A percentile compares a stretch with the other conserved stretches of the same genome.
Evolutionary conservation across 2,113 vertebrate genomes (phyloP).

Genomic region (Peromyscus leucopus): DNA sequence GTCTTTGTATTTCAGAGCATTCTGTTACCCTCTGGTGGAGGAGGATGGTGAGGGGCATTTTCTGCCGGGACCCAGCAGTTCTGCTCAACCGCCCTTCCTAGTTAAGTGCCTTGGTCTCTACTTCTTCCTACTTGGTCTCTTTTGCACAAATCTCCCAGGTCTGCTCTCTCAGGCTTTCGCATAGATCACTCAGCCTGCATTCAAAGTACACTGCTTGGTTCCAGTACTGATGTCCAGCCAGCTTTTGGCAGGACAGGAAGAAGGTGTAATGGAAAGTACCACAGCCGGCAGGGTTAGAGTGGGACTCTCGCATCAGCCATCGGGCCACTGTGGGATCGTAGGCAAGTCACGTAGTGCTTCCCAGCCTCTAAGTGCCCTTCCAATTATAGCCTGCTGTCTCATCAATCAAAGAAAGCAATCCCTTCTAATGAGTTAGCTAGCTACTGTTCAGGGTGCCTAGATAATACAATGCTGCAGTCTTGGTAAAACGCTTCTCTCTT

Average conservation of each 20-base stretch:
- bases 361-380: conserved; percentile 51
- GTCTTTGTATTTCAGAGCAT: not conserved
- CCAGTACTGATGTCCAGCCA: not conserved
- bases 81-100: not conserved
- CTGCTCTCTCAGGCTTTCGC: not conserved
- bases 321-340: not conserved
- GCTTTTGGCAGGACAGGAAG: not conserved
- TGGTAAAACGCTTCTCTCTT: conserved; percentile 37
- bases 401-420: conserved; percentile 47
- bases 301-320: not conserved
- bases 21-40: not conserved
- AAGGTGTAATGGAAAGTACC: too few relatives aligned
- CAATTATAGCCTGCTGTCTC: conserved; percentile 1
- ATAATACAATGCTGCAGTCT: conserved; percentile 8
- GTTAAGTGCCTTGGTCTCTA: not conserved
- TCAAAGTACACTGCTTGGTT: not conserved
- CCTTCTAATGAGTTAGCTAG: conserved; percentile 12
- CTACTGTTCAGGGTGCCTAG: not conserved
- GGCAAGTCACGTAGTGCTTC: conserved; percentile 28
- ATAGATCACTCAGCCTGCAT: not conserved
- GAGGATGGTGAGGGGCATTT: not conserved
- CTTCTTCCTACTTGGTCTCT: not conserved
- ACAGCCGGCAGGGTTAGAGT: fast-evolving
- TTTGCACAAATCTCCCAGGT: not conserved
- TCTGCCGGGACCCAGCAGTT: not conserved